A percentile compares a stretch with the other conserved stretches of the same genome.
phyloP scores from a whole-genome alignment of 2,888 invertebrate genomes.

The Galerucella pusilla region DNA sequence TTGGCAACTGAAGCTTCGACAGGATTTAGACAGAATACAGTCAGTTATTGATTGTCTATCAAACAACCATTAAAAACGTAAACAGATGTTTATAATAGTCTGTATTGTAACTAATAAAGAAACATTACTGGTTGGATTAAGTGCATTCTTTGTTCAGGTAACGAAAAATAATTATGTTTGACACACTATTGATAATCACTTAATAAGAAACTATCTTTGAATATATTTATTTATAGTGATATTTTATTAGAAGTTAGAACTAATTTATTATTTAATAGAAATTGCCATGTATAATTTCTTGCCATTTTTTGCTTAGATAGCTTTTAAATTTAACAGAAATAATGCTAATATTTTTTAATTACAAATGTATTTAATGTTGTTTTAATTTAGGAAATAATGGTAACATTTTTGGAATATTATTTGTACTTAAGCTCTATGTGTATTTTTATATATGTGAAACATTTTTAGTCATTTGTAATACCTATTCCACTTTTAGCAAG shows the following conservation, averaged over 20 bases:
- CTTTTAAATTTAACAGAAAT: neutral
- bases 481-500: too few relatives aligned
- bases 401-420: neutral
- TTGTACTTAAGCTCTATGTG: neutral
- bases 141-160: neutral
- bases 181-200: neutral
- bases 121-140: too few relatives aligned
- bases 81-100: too few relatives aligned
- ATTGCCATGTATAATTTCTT: conserved; percentile 2
- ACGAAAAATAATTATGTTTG: neutral
- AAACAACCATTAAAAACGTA: too few relatives aligned
- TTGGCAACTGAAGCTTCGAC: too few relatives aligned
- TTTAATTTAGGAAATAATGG: neutral
- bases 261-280: conserved; percentile 5
- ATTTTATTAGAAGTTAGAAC: neutral
- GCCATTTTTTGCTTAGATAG: conserved; percentile 1
- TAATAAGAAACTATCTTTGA: neutral
- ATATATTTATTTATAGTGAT: neutral
- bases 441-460: too few relatives aligned
- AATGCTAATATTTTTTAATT: neutral
- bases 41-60: too few relatives aligned
- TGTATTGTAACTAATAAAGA: too few relatives aligned
- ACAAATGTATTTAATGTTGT: neutral
- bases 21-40: too few relatives aligned
- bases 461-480: too few relatives aligned